phyloP scores from a whole-genome alignment of 2,888 invertebrate genomes.

The Petrolisthes cinctipes region DNA sequence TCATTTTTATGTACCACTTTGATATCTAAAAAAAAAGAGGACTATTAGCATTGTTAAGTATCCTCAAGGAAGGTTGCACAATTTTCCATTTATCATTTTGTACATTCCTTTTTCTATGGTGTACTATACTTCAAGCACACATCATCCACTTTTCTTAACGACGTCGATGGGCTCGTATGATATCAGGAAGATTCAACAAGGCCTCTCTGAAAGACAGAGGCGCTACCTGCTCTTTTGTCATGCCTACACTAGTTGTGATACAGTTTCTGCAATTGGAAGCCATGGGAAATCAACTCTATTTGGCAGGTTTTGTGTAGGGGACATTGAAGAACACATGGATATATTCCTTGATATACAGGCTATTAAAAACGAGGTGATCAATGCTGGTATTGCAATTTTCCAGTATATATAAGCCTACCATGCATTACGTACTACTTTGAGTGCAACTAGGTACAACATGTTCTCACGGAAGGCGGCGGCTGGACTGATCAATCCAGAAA shows the following conservation, averaged over 20 bases:
- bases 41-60: constrained; percentile 16
- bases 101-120: background rate
- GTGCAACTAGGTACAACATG: constrained; percentile 33
- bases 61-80: background rate
- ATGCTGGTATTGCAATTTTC: constrained; percentile 12
- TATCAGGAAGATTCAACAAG: constrained; percentile 20
- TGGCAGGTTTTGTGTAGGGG: constrained; percentile 23
- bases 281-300: background rate
- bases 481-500: constrained; percentile 30
- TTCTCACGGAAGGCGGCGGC: constrained; percentile 42
- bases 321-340: constrained; percentile 34
- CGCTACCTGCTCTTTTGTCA: constrained; percentile 14
- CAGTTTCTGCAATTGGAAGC: background rate
- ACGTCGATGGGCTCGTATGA: constrained; percentile 15
- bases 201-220: constrained; percentile 6
- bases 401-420: constrained; percentile 43
- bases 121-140: constrained; percentile 4
- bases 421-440: constrained; percentile 14
- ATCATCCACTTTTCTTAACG: constrained; percentile 12
- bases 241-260: constrained; percentile 10
- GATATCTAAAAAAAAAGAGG: background rate
- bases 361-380: background rate
- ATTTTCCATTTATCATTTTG: background rate
- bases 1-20: constrained; percentile 2
- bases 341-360: constrained; percentile 34